A percentile compares a stretch with the other conserved stretches of the same genome.
Evolutionary conservation across 2,888 invertebrate genomes (phyloP).

Genomic region (Adela reaumurella): DNA sequence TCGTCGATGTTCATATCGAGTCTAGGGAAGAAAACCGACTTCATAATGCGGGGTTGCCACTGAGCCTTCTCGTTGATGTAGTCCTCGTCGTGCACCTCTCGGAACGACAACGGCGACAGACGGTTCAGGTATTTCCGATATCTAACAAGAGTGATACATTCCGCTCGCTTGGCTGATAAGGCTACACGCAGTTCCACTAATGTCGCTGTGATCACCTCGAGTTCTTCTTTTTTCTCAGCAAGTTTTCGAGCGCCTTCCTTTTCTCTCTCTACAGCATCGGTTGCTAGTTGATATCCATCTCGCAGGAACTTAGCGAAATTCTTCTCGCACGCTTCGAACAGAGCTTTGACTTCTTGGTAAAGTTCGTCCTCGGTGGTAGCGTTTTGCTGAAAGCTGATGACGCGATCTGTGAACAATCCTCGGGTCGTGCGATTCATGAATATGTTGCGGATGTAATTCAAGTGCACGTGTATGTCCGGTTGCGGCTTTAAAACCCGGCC

Average conservation of each 20-base stretch:
- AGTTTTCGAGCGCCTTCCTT: too few species aligned
- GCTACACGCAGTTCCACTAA: background rate
- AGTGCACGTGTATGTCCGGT: conserved; percentile 18
- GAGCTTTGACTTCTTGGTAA: background rate
- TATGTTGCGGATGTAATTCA: conserved; percentile 18
- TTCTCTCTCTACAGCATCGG: too few species aligned
- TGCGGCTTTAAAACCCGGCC: conserved; percentile 17
- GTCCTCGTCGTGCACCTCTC: background rate
- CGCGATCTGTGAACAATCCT: conserved; percentile 18
- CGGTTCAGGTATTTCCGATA: background rate
- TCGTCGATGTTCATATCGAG: background rate
- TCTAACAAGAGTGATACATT: background rate
- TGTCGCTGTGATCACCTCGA: background rate
- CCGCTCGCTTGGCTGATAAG: background rate
- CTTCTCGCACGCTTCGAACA: background rate
- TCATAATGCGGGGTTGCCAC: background rate
- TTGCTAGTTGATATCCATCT: too few species aligned
- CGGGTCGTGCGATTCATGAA: conserved; percentile 17
- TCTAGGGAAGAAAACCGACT: background rate
- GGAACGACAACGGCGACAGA: background rate
- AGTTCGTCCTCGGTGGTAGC: background rate
- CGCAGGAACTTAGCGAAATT: background rate
- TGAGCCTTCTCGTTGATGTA: background rate
- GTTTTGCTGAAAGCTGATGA: conserved; percentile 6
- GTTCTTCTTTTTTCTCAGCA: background rate